Base-by-base conservation (phyloP, 2,113 vertebrate genomes). In the Heterocephalus glaber region DNA sequence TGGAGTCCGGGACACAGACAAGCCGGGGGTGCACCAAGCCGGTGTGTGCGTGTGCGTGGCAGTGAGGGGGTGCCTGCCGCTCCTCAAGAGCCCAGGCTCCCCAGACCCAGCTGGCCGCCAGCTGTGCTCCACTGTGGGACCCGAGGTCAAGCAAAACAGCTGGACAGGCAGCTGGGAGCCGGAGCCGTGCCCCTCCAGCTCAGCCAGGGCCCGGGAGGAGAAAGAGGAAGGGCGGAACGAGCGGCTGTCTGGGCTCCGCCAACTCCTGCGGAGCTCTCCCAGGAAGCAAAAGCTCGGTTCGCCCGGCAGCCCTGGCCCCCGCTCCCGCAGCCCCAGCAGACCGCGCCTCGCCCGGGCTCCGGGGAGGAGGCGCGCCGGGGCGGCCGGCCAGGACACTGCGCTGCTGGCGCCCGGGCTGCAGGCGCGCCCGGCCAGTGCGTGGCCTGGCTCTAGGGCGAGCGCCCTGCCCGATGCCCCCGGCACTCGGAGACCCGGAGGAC, bases 331-430 rank as follows among this genome's bases (percentile, higher is more conserved):
- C 92, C 54, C 94, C 87, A 89, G 24, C 11, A 6, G 70, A 83
- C 72, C 63, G 70, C 13, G 54, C 56, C 89, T 90, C 89, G 44
- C 86, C 12, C 0, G 61, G 83, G 94, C 86, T 94, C 91, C 14
- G 0, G 44, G 63, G 28, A 95, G 90, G 60, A 86, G 87, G 49
- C 85, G 80, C 83, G 92, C 95, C 56, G 90, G 94, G 96, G 97
- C 95, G 33, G 94, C 74, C 38, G 81, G 97, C 97, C 97, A 95
- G 96, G 97, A 90, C 97, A 96, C 97, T 97, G 97, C 97, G 97
- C 95, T 92, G 97, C 95, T 89, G 96, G 93, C 82, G 54, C 79
- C 89, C 7, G 26, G 70, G 88, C 81, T 13, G 30, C 80, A 26
- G 81, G 85, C 61, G 94, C 87, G 72, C 72, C 94, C 4, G 26